Percentiles rank a stretch among this genome's conserved stretches.
Evolutionary conservation across 1,140 invertebrate genomes (phyloP).

Genomic region (Drosophila funebris): DNA sequence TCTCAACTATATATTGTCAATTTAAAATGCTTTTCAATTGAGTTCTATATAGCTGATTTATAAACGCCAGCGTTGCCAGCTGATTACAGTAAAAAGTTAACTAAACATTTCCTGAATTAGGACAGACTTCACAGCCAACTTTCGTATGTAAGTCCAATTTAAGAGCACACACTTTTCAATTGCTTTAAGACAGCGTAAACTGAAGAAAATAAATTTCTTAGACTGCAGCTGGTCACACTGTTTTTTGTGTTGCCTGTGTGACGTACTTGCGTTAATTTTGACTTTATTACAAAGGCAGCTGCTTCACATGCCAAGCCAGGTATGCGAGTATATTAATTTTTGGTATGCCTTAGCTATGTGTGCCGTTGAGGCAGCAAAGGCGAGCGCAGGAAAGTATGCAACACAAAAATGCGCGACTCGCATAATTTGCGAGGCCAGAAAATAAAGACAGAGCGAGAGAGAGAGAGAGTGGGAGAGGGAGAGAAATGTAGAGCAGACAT

Average conservation of each 20-base stretch:
- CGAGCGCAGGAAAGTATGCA: slow-evolving; percentile 63
- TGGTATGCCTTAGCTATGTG: slow-evolving; percentile 46
- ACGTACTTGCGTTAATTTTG: slow-evolving; percentile 43
- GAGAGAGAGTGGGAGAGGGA: not conserved
- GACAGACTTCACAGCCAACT: no score
- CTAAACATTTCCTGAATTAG: no score
- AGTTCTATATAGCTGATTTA: no score
- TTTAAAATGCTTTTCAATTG: no score
- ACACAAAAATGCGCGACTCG: slow-evolving; percentile 71
- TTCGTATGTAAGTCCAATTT: no score
- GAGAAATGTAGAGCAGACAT: not conserved
- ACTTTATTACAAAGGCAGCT: slow-evolving; percentile 59
- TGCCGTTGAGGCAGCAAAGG: not conserved
- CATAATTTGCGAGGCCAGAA: slow-evolving; percentile 56
- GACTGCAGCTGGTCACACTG: not conserved
- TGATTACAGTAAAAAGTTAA: no score
- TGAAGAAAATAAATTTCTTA: no score
- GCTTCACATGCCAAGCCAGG: slow-evolving; percentile 49
- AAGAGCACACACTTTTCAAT: no score
- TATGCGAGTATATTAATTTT: slow-evolving; percentile 71
- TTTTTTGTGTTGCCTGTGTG: not conserved
- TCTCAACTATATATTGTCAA: no score
- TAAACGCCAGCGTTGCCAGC: no score
- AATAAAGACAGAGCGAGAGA: not conserved
- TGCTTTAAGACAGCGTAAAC: no score